Percentiles rank a stretch among this genome's conserved stretches.
Conservation (phyloP, 2,113 vertebrate genomes). For the Zeus faber region DNA sequence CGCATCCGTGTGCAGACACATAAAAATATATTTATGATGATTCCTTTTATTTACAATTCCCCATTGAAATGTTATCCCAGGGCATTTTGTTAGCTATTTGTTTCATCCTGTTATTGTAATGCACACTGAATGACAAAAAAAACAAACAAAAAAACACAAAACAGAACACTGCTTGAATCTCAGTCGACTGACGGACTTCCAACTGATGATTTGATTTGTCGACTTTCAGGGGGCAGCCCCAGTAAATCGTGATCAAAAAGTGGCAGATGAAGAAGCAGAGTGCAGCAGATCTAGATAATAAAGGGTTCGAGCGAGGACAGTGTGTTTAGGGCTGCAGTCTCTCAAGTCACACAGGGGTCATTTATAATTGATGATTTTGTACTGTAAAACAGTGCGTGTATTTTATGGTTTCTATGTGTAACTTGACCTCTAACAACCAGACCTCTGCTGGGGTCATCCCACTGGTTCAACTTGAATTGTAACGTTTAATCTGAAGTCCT, state of each 20-base stretch:
- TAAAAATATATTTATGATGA: no score
- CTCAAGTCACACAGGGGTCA: constrained; percentile 46
- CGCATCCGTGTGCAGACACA: not conserved
- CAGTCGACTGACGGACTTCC: no score
- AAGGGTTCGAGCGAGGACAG: not conserved
- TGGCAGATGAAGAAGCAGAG: not conserved
- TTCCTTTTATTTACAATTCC: no score
- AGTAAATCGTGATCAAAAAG: no score
- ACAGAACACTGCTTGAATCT: no score
- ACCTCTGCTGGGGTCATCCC: not conserved
- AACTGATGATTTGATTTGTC: no score
- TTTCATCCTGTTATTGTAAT: no score
- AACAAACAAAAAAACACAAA: not conserved
- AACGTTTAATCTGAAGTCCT: not conserved
- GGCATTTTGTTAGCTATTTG: no score
- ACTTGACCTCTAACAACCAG: constrained; percentile 13
- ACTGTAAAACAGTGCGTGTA: constrained; percentile 27
- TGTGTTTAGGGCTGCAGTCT: constrained; percentile 26
- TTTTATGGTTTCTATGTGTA: constrained; percentile 5
- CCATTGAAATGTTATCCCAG: no score
- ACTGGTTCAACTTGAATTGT: not conserved
- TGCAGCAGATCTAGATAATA: not conserved
- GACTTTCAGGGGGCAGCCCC: no score
- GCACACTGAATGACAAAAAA: no score
- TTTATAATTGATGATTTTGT: constrained; percentile 59